Conservation (phyloP, 2,797 vertebrate genomes). For the Pyrocephalus nanus region DNA sequence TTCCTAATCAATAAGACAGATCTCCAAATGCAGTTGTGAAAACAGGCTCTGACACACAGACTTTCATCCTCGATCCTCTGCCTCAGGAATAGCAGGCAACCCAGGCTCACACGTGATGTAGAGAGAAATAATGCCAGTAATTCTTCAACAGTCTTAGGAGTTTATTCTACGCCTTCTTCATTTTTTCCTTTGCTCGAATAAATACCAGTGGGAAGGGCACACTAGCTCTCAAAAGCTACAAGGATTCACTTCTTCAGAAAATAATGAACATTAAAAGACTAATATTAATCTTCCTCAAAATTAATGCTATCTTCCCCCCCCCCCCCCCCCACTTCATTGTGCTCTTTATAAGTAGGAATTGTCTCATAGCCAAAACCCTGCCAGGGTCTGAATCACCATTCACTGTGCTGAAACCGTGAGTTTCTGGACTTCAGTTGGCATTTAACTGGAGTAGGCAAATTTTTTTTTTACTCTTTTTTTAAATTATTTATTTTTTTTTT, state of each 20-base stretch:
- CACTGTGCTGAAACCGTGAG: constrained; percentile 61
- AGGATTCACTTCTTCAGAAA: constrained; percentile 39
- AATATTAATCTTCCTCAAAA: constrained; percentile 68
- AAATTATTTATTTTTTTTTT: background rate
- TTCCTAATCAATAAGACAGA: constrained; percentile 79
- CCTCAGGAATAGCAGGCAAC: constrained; percentile 75
- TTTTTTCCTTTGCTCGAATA: constrained; percentile 44
- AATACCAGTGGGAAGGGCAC: constrained; percentile 64
- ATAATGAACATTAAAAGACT: constrained; percentile 27
- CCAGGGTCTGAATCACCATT: constrained; percentile 70
- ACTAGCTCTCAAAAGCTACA: constrained; percentile 31
- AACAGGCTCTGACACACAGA: constrained; percentile 75
- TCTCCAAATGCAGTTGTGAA: constrained; percentile 77
- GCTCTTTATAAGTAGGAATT: constrained; percentile 70
- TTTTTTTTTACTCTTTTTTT: background rate
- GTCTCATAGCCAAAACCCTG: constrained; percentile 62
- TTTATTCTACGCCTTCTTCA: constrained; percentile 70
- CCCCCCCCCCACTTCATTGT: background rate
- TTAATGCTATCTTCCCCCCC: constrained; percentile 34
- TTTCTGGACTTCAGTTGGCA: constrained; percentile 46
- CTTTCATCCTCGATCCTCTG: constrained; percentile 70
- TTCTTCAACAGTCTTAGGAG: constrained; percentile 73
- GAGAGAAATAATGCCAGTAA: constrained; percentile 73
- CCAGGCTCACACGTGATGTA: constrained; percentile 71
- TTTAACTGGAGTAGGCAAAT: constrained; percentile 5